Conservation (phyloP, 2,888 invertebrate species). For the Lomographa bimaculata region DNA sequence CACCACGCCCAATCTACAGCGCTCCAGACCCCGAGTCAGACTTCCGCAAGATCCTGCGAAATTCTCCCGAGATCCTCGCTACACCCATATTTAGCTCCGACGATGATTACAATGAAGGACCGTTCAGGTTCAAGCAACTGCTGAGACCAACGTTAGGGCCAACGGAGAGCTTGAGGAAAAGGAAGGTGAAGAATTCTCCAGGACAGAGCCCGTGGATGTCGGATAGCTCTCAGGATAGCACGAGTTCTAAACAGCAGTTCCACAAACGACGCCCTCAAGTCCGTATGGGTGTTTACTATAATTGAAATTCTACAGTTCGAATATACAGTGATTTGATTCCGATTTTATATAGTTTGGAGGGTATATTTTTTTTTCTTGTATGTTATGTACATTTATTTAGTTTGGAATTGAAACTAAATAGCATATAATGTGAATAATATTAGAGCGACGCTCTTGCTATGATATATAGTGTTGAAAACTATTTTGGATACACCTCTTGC, state of each 20-base stretch:
- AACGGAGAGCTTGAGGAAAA: constrained; percentile 87
- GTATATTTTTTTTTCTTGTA: too few relatives aligned
- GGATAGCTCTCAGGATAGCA: constrained; percentile 76
- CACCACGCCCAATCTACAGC: constrained; percentile 51
- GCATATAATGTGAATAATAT: too few relatives aligned
- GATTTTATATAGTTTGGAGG: too few relatives aligned
- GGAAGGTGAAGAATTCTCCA: constrained; percentile 79
- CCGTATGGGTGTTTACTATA: constrained; percentile 77
- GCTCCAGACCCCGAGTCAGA: constrained; percentile 73
- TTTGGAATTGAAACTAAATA: too few relatives aligned
- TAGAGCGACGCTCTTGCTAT: too few relatives aligned
- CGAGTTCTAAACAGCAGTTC: constrained; percentile 63
- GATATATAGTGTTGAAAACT: too few relatives aligned
- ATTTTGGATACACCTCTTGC: too few relatives aligned
- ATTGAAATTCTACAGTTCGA: too few relatives aligned
- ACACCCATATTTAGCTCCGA: constrained; percentile 74
- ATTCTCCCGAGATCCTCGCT: constrained; percentile 75
- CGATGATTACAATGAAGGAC: constrained; percentile 84
- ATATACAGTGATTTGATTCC: too few relatives aligned
- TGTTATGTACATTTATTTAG: too few relatives aligned
- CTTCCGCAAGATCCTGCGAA: constrained; percentile 73
- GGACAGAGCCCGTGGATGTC: constrained; percentile 77
- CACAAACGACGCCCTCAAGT: constrained; percentile 76
- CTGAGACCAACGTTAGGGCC: constrained; percentile 86
- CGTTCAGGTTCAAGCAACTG: constrained; percentile 87